Percentiles rank a stretch among this genome's conserved stretches.
These are phyloP conservation scores for Orthosia incerta DNA, from an alignment of 2,888 invertebrate genomes.

Conservation along the genomic window DNA sequence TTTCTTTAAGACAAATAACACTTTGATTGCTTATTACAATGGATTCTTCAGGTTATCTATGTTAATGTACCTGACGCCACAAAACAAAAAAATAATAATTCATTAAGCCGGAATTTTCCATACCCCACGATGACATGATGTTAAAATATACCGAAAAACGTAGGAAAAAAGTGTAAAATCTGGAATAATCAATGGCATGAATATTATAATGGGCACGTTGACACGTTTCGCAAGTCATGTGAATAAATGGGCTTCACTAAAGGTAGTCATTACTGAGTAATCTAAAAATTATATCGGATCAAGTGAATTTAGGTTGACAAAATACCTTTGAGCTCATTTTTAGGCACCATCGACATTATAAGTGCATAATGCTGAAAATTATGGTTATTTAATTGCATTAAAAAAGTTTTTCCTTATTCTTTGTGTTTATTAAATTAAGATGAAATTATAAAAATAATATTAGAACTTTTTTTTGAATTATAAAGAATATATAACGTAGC, in stretches of 20 bases:
- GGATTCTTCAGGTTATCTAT: neutral
- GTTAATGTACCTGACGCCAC: neutral
- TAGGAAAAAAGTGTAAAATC: slow-evolving; percentile 27
- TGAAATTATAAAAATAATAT: too few relatives aligned
- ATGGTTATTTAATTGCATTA: neutral
- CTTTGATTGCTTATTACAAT: neutral
- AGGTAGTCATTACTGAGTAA: slow-evolving; percentile 59
- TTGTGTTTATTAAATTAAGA: neutral
- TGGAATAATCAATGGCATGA: slow-evolving; percentile 62
- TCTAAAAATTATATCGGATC: slow-evolving; percentile 61
- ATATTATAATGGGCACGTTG: slow-evolving; percentile 58
- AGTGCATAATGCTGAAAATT: neutral
- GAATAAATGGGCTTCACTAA: slow-evolving; percentile 61
- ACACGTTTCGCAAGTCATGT: slow-evolving; percentile 65
- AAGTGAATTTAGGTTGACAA: slow-evolving; percentile 20
- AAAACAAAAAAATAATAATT: neutral
- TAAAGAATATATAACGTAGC: too few relatives aligned
- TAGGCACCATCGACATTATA: neutral
- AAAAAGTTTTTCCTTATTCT: neutral
- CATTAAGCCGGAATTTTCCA: neutral
- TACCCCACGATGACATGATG: neutral
- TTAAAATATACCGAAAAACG: slow-evolving; percentile 35
- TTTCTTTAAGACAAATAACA: too few relatives aligned
- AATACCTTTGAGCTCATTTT: slow-evolving; percentile 16
- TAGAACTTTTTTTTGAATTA: neutral